These are phyloP conservation scores for Erebia aethiops DNA, from an alignment of 2,888 invertebrate genomes.

Conservation along the genomic window DNA sequence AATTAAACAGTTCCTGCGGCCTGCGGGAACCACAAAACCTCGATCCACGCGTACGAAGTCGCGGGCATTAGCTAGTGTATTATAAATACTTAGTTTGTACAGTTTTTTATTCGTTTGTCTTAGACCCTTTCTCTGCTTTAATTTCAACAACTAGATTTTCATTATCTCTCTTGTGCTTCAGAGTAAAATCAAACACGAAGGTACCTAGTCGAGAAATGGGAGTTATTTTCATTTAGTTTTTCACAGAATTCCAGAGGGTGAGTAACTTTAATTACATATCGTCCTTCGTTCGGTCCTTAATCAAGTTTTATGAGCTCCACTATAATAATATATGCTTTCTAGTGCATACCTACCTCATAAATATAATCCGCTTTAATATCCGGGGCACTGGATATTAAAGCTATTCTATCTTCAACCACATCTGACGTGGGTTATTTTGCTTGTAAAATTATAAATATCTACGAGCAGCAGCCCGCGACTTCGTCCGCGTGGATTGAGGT, in stretches of 20 bases:
- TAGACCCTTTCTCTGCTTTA: slow-evolving; percentile 4
- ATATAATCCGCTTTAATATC: neutral
- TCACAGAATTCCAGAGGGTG: slow-evolving; percentile 9
- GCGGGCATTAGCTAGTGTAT: no score
- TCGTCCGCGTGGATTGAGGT: no score
- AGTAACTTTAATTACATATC: slow-evolving; percentile 21
- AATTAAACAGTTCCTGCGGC: no score
- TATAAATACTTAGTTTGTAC: no score
- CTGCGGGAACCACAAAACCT: no score
- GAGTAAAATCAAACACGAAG: neutral
- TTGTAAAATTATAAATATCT: no score
- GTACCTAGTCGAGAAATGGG: neutral
- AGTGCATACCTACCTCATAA: slow-evolving; percentile 1
- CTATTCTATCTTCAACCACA: no score
- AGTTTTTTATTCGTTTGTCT: neutral
- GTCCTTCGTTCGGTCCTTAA: neutral
- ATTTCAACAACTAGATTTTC: neutral
- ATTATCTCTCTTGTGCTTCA: slow-evolving; percentile 11
- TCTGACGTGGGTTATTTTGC: no score
- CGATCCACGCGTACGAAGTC: no score
- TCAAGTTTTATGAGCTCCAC: slow-evolving; percentile 5
- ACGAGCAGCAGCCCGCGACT: no score
- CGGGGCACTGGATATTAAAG: neutral
- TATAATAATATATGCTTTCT: neutral
- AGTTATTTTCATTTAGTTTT: slow-evolving; percentile 19